phyloP scores from a whole-genome alignment of 1,140 invertebrate genomes.

The Solenopsis fugax region DNA sequence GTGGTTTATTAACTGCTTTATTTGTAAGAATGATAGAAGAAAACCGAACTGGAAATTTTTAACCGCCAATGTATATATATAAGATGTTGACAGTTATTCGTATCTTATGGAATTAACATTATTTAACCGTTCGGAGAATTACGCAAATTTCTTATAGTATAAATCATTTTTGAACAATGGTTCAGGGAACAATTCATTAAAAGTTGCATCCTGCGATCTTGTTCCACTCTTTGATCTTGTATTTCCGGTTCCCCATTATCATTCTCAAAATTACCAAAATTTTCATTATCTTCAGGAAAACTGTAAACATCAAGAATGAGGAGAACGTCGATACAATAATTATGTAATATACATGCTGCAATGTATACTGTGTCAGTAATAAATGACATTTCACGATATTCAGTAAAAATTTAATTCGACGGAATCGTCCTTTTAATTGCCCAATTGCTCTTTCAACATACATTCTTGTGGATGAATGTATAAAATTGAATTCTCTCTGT shows the following conservation, averaged over 20 bases:
- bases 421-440: conserved; percentile 9
- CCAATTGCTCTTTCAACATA: background rate
- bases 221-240: background rate
- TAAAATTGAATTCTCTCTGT: background rate
- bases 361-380: background rate
- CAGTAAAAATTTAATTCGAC: conserved; percentile 19
- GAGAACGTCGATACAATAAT: conserved; percentile 3
- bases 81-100: background rate
- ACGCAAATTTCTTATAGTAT: background rate
- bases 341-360: conserved; percentile 15
- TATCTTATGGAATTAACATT: background rate
- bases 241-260: too few species aligned
- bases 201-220: background rate
- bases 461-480: background rate
- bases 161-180: too few species aligned
- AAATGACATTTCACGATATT: background rate
- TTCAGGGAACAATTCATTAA: background rate
- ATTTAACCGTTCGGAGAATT: background rate
- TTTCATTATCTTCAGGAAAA: background rate
- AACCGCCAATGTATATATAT: too few species aligned
- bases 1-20: too few species aligned
- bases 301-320: background rate
- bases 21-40: too few species aligned
- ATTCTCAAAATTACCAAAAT: too few species aligned
- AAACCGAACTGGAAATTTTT: too few species aligned